Conservation (phyloP, 2,797 vertebrate genomes). For the Crocodylus rhombifer region DNA sequence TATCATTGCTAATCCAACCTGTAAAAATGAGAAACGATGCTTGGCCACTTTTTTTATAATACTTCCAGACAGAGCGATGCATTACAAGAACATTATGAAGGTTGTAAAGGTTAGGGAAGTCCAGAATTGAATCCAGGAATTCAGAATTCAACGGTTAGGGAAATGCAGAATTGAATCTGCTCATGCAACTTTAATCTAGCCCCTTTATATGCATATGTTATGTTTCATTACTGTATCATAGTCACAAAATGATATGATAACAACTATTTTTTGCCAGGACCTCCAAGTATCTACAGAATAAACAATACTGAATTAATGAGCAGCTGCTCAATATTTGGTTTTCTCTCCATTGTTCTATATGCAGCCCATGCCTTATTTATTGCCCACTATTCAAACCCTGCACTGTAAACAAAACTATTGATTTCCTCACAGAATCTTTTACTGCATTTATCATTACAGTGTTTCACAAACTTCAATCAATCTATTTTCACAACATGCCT, state of each 20-base stretch:
- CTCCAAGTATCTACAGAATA: background rate
- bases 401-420: background rate
- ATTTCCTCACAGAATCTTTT: background rate
- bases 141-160: no score
- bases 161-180: no score
- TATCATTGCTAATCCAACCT: no score
- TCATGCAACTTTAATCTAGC: no score
- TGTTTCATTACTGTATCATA: background rate
- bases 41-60: no score
- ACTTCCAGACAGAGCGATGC: no score
- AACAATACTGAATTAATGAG: background rate
- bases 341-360: background rate
- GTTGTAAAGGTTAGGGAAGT: no score
- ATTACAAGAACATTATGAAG: no score
- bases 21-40: no score
- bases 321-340: background rate
- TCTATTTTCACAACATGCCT: background rate
- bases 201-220: no score
- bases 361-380: background rate
- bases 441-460: background rate
- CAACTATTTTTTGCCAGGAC: background rate
- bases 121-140: no score
- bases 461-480: background rate
- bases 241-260: background rate
- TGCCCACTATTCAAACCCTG: background rate